Base-by-base conservation (phyloP, 2,113 vertebrate genomes). In the Leptodactylus fuscus region DNA sequence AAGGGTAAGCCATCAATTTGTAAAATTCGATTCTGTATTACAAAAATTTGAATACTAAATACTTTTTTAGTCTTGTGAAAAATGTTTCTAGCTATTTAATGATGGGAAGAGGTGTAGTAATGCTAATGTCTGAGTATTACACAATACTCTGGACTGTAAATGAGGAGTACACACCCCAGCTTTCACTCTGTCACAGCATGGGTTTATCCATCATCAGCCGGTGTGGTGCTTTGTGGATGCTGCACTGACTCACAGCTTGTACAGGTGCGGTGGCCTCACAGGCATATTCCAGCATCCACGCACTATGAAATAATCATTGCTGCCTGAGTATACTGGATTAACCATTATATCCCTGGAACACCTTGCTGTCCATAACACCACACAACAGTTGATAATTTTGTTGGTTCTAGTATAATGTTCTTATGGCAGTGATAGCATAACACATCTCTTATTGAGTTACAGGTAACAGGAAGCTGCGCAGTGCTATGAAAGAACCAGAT, bases 201-300 rank as follows among this genome's bases (percentile, higher is more conserved):
- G 24, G 12, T 15, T 65, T 16, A 32, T 32, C 62, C 16, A 20
- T 18, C 62, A 67, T 36, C 32, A 36, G 34, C 2, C 65, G 13
- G 29, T 69, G 32, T 69, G 20, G 65, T 11, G 62, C 62, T 34
- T 6, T 65, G 60, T 65, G 60, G n/a, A 46, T 44, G n/a, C 38
- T 7, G 70, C 70, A 24, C 70, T 74, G 70, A 49, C 71, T 74
- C 71, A 73, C 9, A 41, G 70, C 38, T 44, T 46, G n/a, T n/a
- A 65, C 60, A 65, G 24, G 60, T 15, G 60, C 24, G 62, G 62
- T 67, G 34, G 27, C 62, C 62, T 67, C 29, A 46, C 38, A 46
- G 41, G 70, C 70, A 46, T 74, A 46, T 74, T 27, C 41, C 73
- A 29, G 44, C 24, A 48, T 48, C 62, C 5, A 69, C 5, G 27